Base-by-base conservation (phyloP, 2,113 vertebrate genomes). In the Castor canadensis region DNA sequence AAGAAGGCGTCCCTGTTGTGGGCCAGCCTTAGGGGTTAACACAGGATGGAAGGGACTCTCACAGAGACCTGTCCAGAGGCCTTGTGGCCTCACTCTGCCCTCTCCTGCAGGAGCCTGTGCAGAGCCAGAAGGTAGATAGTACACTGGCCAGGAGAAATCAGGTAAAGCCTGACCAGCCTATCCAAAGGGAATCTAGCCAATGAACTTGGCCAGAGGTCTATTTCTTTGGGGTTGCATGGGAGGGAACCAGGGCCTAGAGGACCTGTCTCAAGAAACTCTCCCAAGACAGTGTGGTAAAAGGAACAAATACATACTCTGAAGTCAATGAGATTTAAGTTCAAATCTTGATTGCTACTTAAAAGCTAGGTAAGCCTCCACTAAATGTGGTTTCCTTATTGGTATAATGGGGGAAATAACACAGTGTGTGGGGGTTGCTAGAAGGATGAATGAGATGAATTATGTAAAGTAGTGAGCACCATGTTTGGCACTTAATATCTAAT, bases 1-100 rank as follows among this genome's bases (percentile, higher is more conserved):
- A 98, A 98, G 98, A 97, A 97, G 98, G 97, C 95, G 87, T 93
- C 96, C 95, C 94, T 26, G 96, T 87, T 88, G 97, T 89, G 90
- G 94, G 94, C 87, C 49, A 43, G 88, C 96, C 15, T 17, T 93
- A 95, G 95, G 97, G 97, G 96, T 95, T 95, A 95, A 96, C 93
- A 22, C n/a, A 43, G 87, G 96, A n/a, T 92, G 89, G 58, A 73
- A 83, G 66, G 58, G 93, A 81, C 13, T 9, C 58, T 43, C 40
- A 67, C 40, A 43, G 89, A 45, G 86, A 15, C 66, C 1, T 3
- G 71, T 66, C 71, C 40, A 12, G n/a, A 32, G 80, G 45, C 94
- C 26, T 3, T 10, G 45, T 49, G 79, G 71, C 60, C 77, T 26
- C 52, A 30, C 54, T 5, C 6, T 26, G 67, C 28, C 84, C 26